phyloP scores from a whole-genome alignment of 1,140 invertebrate genomes.

The Melanaphis sacchari region DNA sequence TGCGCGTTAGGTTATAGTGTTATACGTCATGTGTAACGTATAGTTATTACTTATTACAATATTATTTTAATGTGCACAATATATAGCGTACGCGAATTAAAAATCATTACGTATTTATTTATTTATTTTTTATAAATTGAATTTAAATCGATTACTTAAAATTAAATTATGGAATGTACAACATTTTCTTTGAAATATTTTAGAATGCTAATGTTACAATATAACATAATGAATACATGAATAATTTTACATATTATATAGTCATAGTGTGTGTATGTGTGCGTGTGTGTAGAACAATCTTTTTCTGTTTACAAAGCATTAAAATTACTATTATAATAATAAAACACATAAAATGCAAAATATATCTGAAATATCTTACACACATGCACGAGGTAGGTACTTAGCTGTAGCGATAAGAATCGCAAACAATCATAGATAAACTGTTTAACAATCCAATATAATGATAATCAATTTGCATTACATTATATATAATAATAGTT shows the following conservation, averaged over 20 bases:
- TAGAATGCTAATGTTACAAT: constrained; percentile 34
- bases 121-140: neutral
- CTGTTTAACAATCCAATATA: neutral
- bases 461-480: neutral
- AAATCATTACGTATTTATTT: neutral
- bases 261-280: neutral
- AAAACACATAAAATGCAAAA: neutral
- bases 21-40: neutral
- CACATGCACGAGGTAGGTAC: neutral
- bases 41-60: neutral
- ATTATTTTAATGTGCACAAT: neutral
- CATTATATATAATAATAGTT: neutral
- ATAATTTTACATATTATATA: constrained; percentile 16
- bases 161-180: constrained; percentile 17
- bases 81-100: neutral
- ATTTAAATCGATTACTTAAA: constrained; percentile 33
- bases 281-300: neutral
- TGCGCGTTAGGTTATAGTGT: neutral
- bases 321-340: constrained; percentile 10
- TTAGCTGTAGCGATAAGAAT: neutral
- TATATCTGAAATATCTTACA: constrained; percentile 1
- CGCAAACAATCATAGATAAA: neutral
- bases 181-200: constrained; percentile 30
- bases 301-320: constrained; percentile 1
- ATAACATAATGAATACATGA: constrained; percentile 35